Evolutionary conservation across 2,113 vertebrate genomes (phyloP), one percentile per base, ranked within the genome.

Genomic region (Seriola rivoliana): DNA sequence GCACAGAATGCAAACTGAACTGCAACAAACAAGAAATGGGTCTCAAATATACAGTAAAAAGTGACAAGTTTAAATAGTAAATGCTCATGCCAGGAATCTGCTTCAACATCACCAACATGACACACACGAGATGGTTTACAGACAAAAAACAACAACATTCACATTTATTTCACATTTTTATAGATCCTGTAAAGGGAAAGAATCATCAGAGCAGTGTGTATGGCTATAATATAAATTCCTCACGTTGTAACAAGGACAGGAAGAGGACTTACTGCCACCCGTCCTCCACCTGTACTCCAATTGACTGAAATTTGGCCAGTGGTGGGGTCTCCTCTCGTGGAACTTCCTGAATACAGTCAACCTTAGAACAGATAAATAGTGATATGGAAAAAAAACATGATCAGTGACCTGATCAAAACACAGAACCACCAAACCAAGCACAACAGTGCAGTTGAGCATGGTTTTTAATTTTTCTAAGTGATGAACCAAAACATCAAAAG

Each of bases 251-350:
- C 82, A 78, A 86, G 87, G 85, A 90, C 92, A 91, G 85, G 89
- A 92, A 91, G 85, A 86, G 85, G 79, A 98, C 97, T 98, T 96
- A 99, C 98, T 97, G 97, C 98, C 98, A 99, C 95, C 97, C 96
- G 97, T 99, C 98, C 96, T 99, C 98, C 96, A 99, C 98, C 96
- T 99, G 98, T 91, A 99, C 97, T 94, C 98, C 98, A 85, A 99
- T 98, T 66, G 98, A 99, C 96, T 99, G 98, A 96, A 99, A 99
- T 95, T 94, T 97, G 97, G 97, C 95, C 94, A 96, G 93, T 79
- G 96, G 96, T 0, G 97, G 97, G 75, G 96, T 97, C 94, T 99
- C 97, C 85, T 98, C 97, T 94, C 96, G 96, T 87, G 95, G 96
- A 93, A 96, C 97, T 95, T 98, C 97, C 96, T 98, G 97, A 95